Base-by-base conservation (phyloP, 2,888 invertebrate species). In the Furcula furcula region DNA sequence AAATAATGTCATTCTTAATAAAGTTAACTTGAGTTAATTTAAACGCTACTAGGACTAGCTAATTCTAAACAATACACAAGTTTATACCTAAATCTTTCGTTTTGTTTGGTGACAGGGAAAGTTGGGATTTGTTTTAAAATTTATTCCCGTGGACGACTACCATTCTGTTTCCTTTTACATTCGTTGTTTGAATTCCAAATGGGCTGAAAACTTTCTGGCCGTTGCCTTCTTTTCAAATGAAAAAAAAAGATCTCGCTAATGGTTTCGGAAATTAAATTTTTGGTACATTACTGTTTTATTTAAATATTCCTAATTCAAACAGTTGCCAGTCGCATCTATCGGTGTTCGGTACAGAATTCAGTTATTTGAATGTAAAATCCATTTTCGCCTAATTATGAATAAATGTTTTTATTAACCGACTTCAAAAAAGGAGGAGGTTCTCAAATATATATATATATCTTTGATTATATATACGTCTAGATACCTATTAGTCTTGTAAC, bases 31-130 rank as follows among this genome's bases (percentile, higher is more conserved):
- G 37, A 53, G 47, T 63, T 67, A 65, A 72, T 70, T 65, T 62
- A 65, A 70, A 60, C 38, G 40, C 38, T 44, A 52, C 57, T 64
- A 64, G 58, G n/a, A n/a, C 57, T 74, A 76, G 76, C 66, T 74
- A 72, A 76, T 74, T 72, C 79, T 77, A 76, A 79, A 65, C 65
- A 54, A 51, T 55, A 61, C 57, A 64, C 69, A 85, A 84, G 71
- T 83, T 83, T 67, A 42, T 56, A 61, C 77, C 77, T 84, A 84
- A 84, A 86, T 86, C 83, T 84, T 77, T 73, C 79, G 82, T 82
- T 81, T 79, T 67, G 75, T 68, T 74, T 59, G 66, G 64, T 72
- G 78, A 82, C 82, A 75, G 72, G 42, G 55, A 53, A 70, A 83
- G 72, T 82, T 79, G 54, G 69, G 71, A 79, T 82, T 84, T 83